Base-by-base conservation (phyloP, 2,888 invertebrate species). In the Gymnocheta viridis region DNA sequence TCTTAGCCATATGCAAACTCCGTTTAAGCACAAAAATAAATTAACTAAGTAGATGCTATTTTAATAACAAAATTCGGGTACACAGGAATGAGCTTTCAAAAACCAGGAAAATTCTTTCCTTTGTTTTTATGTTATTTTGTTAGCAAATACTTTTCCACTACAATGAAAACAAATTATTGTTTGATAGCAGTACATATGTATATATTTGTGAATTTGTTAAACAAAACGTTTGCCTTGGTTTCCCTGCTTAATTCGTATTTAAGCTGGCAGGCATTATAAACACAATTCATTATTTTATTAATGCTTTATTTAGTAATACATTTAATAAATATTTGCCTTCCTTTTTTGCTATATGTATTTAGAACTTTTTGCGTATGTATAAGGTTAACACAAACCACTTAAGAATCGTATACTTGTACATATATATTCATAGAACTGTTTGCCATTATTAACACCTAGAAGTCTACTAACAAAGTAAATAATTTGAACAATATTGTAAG, bases 121-220 rank as follows among this genome's bases (percentile, higher is more conserved):
- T 47, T 9, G 2, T 17, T n/a, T 7, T 32, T 32, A 19, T n/a
- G 29, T 69, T 66, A 6, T 7, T 38, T 27, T 44, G 58, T 73
- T n/a, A n/a, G 49, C 54, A 32, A 74, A 74, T 44, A 69, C 27
- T 44, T 67, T 81, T 76, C 74, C 51, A 76, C 56, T 76, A 69
- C 74, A 82, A 74, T 62, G 54, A 70, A 82, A 76, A 54, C 64
- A 62, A 82, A 82, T 70, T 76, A 38, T 64, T 76, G 51, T 62
- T 38, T 64, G 60, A 82, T 69, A 56, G 47, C 54, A 22, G 5
- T 17, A 6, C n/a, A n/a, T n/a, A n/a, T 9, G 17, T 72, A 66
- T 12, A 12, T 12, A 22, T 73, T 73, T 73, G 58, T 14, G 41
- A 73, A 73, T 73, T 67, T 80, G 73, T 32, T 60, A 38, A 67